Evolutionary conservation across 2,888 invertebrate species (phyloP).

Genomic region (Polydrusus tereticollis): DNA sequence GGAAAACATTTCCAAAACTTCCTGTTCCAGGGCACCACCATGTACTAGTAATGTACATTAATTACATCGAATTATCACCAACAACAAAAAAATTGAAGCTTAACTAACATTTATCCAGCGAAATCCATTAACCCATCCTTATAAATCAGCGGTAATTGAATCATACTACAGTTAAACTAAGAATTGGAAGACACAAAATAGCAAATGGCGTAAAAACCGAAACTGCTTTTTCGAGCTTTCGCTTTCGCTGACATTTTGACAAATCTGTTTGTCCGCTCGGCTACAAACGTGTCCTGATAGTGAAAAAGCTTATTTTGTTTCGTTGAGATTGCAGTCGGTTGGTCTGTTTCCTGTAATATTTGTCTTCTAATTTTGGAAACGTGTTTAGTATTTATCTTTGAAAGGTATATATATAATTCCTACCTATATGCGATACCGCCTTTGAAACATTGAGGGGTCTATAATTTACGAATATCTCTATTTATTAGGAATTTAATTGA

Average conservation of each 20-base stretch:
- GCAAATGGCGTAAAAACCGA: constrained; percentile 41
- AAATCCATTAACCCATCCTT: constrained; percentile 38
- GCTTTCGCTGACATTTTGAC: constrained; percentile 60
- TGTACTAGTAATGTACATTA: not conserved
- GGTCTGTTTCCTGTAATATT: constrained; percentile 30
- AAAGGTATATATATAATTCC: not conserved
- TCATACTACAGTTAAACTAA: constrained; percentile 41
- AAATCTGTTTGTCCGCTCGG: constrained; percentile 60
- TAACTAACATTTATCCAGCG: constrained; percentile 9
- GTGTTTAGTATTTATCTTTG: not conserved
- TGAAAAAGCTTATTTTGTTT: constrained; percentile 42
- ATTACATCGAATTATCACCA: not conserved
- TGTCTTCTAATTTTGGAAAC: constrained; percentile 22
- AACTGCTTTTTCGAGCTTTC: constrained; percentile 37
- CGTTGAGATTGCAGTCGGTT: constrained; percentile 16
- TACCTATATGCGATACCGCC: not conserved
- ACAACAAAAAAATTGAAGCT: not conserved
- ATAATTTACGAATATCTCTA: too few species aligned
- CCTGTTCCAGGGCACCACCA: not conserved
- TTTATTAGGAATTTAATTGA: too few species aligned
- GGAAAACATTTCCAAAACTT: too few species aligned
- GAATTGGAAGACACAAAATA: constrained; percentile 41
- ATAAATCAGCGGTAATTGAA: constrained; percentile 47
- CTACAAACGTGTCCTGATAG: constrained; percentile 31
- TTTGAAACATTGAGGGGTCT: too few species aligned